These are phyloP conservation scores for Peromyscus attwateri DNA, from an alignment of 2,797 vertebrate species.

Conservation along the genomic window DNA sequence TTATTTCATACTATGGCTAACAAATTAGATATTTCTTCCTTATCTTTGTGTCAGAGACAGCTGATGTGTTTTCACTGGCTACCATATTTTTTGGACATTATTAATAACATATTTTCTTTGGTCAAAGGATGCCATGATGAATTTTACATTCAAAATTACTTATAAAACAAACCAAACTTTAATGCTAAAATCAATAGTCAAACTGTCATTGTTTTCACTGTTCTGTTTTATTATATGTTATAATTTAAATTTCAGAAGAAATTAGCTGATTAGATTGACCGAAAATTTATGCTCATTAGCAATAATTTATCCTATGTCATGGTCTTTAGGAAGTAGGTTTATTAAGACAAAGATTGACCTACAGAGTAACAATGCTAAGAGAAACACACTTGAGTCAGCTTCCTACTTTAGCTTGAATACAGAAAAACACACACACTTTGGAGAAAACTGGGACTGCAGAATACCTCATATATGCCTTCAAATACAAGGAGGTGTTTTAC, in stretches of 20 bases:
- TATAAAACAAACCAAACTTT: neutral
- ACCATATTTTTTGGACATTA: constrained; percentile 41
- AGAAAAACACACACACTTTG: neutral
- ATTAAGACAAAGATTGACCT: neutral
- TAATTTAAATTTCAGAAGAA: neutral
- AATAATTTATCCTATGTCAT: neutral
- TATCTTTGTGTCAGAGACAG: constrained; percentile 48
- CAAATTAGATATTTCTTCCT: constrained; percentile 36
- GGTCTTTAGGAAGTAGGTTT: neutral
- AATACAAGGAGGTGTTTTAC: neutral
- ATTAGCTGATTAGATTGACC: neutral
- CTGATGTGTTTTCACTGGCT: neutral
- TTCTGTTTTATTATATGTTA: neutral
- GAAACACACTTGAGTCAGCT: neutral
- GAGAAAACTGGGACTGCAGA: neutral
- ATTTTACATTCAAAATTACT: neutral
- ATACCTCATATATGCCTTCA: neutral
- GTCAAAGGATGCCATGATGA: neutral
- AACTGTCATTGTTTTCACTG: neutral
- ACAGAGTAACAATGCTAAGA: neutral
- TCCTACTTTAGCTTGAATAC: neutral
- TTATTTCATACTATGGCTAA: constrained; percentile 48
- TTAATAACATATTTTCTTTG: neutral
- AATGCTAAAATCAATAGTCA: neutral
- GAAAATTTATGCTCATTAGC: neutral